Evolutionary conservation across 2,888 invertebrate species (phyloP), one percentile per base, ranked within the genome.

Genomic region (Erynnis tages): DNA sequence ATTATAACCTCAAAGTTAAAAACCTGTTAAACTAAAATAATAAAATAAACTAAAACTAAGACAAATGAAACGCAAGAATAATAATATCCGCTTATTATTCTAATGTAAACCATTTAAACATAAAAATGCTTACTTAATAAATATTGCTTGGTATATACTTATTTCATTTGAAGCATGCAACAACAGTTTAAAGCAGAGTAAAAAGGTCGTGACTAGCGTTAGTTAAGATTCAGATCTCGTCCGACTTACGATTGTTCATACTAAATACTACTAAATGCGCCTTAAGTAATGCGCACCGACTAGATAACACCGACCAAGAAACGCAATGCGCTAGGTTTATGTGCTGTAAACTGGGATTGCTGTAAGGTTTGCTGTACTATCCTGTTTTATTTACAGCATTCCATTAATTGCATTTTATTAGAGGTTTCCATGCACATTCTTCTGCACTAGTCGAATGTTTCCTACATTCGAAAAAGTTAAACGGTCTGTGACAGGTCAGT

Each of bases 141-240:
- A n/a, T n/a, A n/a, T n/a, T n/a, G n/a, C n/a, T n/a, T n/a, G n/a
- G n/a, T n/a, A n/a, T n/a, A n/a, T n/a, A n/a, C n/a, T n/a, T n/a
- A n/a, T n/a, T n/a, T n/a, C n/a, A n/a, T n/a, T n/a, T 43, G 19
- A 29, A 29, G 13, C 13, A 34, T 7, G 32, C 16, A 14, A 30
- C 30, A 43, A 2, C 11, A 16, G 7, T 25, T 27, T 47, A 37
- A 46, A n/a, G n/a, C 3, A 3, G 19, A 19, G 53, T 57, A 55
- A 58, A 60, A 54, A 52, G 54, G 53, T 84, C 87, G 86, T 88
- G 87, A 87, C 84, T 79, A 69, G 67, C 55, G 64, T 78, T 82
- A 76, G 74, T 87, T 86, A 78, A 82, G 82, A 88, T 88, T 84
- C 82, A 59, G 67, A 85, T 84, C 86, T 73, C 72, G 80, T 64